phyloP scores from a whole-genome alignment of 2,797 vertebrate genomes.

The Tympanoctomys barrerae region DNA sequence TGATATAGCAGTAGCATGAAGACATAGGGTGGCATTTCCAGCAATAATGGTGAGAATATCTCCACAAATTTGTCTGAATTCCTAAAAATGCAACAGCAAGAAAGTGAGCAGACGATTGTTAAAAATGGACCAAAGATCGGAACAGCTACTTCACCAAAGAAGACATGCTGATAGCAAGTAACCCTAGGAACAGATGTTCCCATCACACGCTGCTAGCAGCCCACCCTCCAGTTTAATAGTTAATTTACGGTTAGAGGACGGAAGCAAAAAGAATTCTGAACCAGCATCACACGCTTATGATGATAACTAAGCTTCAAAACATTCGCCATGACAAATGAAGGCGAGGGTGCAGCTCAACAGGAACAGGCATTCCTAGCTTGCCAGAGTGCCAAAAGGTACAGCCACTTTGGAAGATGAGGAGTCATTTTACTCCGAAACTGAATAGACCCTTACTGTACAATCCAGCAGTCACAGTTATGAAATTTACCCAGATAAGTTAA shows the following conservation, averaged over 20 bases:
- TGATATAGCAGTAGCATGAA: not conserved
- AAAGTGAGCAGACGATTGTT: not conserved
- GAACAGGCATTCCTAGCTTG: not conserved
- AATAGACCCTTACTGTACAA: not conserved
- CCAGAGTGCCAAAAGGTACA: not conserved
- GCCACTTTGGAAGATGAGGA: not conserved
- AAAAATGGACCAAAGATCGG: not conserved
- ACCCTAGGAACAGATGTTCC: not conserved
- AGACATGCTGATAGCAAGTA: not conserved
- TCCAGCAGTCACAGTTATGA: not conserved
- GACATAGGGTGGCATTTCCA: not conserved
- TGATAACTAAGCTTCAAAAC: not conserved
- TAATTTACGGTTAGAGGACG: not conserved
- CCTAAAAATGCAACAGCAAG: not conserved
- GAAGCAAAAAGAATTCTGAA: not conserved
- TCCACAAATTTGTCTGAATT: not conserved
- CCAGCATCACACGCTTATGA: not conserved
- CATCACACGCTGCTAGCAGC: not conserved
- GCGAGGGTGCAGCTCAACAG: not conserved
- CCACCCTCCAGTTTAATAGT: not conserved
- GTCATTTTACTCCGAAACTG: not conserved
- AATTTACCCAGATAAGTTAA: not conserved
- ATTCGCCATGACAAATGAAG: not conserved
- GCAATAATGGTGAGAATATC: not conserved
- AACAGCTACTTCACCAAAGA: not conserved